Evolutionary conservation across 2,797 vertebrate genomes (phyloP).

Genomic region (Lagocephalus sceleratus): DNA sequence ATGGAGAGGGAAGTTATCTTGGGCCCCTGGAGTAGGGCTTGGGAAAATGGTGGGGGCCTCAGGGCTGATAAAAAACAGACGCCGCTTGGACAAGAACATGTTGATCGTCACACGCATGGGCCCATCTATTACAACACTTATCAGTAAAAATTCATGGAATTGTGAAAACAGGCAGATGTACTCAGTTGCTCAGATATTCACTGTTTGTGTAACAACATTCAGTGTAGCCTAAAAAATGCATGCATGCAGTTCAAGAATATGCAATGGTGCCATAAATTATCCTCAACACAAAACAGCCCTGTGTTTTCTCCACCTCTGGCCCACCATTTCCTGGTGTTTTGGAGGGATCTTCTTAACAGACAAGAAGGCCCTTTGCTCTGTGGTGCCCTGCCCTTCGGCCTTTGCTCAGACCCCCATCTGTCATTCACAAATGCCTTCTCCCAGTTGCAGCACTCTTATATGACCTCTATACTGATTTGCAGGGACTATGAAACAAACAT

Average conservation of each 20-base stretch:
- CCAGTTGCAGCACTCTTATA: constrained; percentile 36
- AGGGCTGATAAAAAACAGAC: constrained; percentile 63
- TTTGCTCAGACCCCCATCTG: constrained; percentile 60
- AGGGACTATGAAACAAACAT: too few species aligned
- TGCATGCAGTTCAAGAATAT: constrained; percentile 3
- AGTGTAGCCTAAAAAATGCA: constrained; percentile 1
- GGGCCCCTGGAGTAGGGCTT: constrained; percentile 53
- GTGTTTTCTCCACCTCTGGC: constrained; percentile 46
- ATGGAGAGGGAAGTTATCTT: constrained; percentile 63
- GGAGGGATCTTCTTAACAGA: constrained; percentile 41
- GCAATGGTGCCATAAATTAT: constrained; percentile 50
- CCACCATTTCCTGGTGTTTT: constrained; percentile 50
- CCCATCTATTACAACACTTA: neutral
- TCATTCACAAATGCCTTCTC: constrained; percentile 60
- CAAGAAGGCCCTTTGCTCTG: constrained; percentile 38
- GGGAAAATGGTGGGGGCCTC: constrained; percentile 47
- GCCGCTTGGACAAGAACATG: constrained; percentile 44
- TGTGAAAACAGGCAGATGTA: constrained; percentile 4
- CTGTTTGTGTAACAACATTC: neutral
- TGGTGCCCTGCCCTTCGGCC: constrained; percentile 56
- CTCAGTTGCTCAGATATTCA: neutral
- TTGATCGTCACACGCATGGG: constrained; percentile 38
- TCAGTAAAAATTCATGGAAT: neutral
- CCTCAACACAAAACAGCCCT: constrained; percentile 37
- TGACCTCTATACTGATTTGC: constrained; percentile 9